Base-by-base conservation (phyloP, 1,140 invertebrate genomes). In the Idris sp. region DNA sequence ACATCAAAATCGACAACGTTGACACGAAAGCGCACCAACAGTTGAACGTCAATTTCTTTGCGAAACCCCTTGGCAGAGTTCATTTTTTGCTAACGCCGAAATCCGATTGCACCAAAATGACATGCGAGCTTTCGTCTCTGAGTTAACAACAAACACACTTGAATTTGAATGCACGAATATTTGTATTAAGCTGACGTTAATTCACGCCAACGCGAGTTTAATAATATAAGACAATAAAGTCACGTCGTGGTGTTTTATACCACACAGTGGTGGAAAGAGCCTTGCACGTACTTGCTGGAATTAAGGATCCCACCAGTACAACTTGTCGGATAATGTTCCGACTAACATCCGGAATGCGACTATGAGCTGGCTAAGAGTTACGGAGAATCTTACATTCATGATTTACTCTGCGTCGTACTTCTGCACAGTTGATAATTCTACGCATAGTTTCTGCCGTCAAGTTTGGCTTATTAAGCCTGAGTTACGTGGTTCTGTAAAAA, bases 171-270 rank as follows among this genome's bases (percentile, higher is more conserved):
- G 54, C 30, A n/a, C 43, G 48, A 30, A n/a, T n/a, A 72, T 56
- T 62, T 33, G 10, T 16, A 28, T 64, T 51, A 59, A 48, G 36
- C 31, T 43, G 38, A 41, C 54, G 15, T 26, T 67, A 61, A 67
- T 54, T 65, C 59, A 64, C 51, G 16, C 7, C 7, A 26, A 31
- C 61, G 40, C 30, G 22, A 40, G 46, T 62, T 68, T 74, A 74
- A 74, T 72, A 69, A 69, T 59, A 69, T 68, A 73, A 76, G 71
- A 79, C 74, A 76, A 79, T 79, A 74, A 74, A 76, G 74, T 79
- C 69, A 76, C 77, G 76, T 78, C 58, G 69, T 64, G 41, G 61
- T 68, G 59, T 76, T 76, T 72, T 68, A 76, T 68, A 68, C 35
- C 15, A 53, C 13, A 1, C 11, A 14, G 43, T 56, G 53, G 8